phyloP scores from a whole-genome alignment of 2,888 invertebrate species.

The Aphidius colemani region DNA sequence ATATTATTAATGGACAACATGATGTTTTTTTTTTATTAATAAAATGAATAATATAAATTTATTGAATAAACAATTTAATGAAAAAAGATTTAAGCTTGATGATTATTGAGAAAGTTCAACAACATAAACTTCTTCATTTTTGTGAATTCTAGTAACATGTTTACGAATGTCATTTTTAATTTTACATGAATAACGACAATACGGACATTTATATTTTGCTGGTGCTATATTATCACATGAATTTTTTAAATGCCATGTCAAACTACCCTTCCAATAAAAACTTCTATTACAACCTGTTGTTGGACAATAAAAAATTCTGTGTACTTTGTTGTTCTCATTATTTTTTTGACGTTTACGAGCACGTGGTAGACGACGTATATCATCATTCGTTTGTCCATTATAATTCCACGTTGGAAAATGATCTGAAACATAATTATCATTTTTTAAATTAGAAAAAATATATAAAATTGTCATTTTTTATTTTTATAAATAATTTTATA shows the following conservation, averaged over 20 bases:
- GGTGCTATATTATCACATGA: constrained; percentile 50
- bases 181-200: constrained; percentile 52
- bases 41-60: no score
- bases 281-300: constrained; percentile 44
- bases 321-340: background rate
- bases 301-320: constrained; percentile 14
- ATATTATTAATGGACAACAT: no score
- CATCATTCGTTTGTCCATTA: background rate
- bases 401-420: background rate
- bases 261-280: constrained; percentile 53
- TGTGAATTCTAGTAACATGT: constrained; percentile 51
- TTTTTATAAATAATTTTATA: background rate
- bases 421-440: background rate
- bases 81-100: no score
- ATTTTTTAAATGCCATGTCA: constrained; percentile 52
- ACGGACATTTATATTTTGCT: constrained; percentile 55
- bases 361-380: background rate
- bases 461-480: background rate
- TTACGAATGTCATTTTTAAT: constrained; percentile 54
- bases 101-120: constrained; percentile 41
- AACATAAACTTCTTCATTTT: constrained; percentile 44
- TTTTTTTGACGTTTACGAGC: background rate
- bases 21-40: no score
- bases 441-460: background rate
- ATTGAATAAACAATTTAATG: background rate